Base-by-base conservation (phyloP, 2,888 invertebrate species). In the Proisotoma minuta region DNA sequence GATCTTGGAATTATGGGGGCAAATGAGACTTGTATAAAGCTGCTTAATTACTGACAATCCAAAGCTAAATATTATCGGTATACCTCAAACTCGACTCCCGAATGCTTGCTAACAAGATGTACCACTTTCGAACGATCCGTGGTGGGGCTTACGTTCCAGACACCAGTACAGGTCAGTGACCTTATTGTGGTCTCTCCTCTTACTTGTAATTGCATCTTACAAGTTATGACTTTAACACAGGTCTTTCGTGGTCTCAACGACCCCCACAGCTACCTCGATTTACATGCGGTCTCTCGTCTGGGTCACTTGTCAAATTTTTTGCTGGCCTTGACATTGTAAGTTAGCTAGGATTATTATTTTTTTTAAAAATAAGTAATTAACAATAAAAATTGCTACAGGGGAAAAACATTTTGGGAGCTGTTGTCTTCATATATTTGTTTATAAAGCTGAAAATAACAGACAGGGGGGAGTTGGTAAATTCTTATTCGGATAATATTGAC, bases 241-340 rank as follows among this genome's bases (percentile, higher is more conserved):
- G 66, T 8, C 48, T 66, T 23, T 59, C 66, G 5, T 66, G 66
- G 66, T 58, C 58, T 28, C 63, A 63, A 28, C 48, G 66, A 48
- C 66, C 66, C 2, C 66, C 66, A 1, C 60, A 59, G 27, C 49
- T 66, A 5, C 66, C 66, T 2, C 49, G 66, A 34, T 63, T 66
- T 22, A 66, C 66, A 0, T 66, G 63, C 34, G 66, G 66, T 18
- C 63, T 66, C 54, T 27, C 54, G 18, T 63, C 66, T 4, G 58
- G 47, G n/a, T 58, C 47, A n/a, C 50, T 66, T 27, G 63, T 66
- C 49, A 60, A 56, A 56, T 63, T 63, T 29, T 66, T 66, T 52
- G 63, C 66, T 39, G 63, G 53, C 20, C 53, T 66, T 20, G 66
- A 66, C 47, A 63, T 66, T 24, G 66, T 66, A 59, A 63, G 63